These are phyloP conservation scores for Helicoverpa assulta DNA, from an alignment of 2,888 invertebrate genomes.

Conservation along the genomic window DNA sequence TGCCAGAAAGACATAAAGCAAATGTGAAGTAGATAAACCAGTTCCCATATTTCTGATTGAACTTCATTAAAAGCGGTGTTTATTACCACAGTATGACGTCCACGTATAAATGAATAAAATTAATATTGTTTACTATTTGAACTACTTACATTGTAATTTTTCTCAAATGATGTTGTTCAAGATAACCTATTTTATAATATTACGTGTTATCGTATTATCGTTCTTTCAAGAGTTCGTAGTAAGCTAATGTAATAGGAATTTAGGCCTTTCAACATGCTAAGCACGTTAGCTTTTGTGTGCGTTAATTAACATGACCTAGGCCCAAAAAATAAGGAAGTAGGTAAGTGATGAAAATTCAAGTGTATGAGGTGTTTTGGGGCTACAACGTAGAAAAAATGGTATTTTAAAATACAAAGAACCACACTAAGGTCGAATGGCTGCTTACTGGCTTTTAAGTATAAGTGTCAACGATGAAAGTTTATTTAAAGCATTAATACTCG, in stretches of 20 bases:
- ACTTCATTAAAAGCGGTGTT: background rate
- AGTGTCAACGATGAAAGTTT: no score
- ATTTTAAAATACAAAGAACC: no score
- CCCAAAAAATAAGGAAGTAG: no score
- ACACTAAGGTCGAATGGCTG: no score
- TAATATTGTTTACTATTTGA: constrained; percentile 11
- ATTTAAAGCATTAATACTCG: no score
- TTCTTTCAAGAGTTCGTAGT: constrained; percentile 27
- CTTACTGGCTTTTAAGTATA: no score
- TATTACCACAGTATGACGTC: constrained; percentile 25
- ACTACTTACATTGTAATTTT: constrained; percentile 3
- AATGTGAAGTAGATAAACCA: constrained; percentile 9
- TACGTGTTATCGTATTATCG: constrained; percentile 45
- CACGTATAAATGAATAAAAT: constrained; percentile 34
- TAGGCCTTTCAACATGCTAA: constrained; percentile 32
- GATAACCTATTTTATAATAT: constrained; percentile 41
- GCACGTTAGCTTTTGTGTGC: constrained; percentile 4
- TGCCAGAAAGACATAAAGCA: constrained; percentile 5
- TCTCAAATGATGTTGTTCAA: constrained; percentile 13
- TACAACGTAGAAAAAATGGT: no score
- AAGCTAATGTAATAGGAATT: constrained; percentile 35
- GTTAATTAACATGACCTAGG: background rate
- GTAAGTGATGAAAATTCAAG: no score
- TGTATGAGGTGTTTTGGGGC: no score
- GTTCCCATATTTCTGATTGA: constrained; percentile 14